Conservation (phyloP, 2,113 vertebrate genomes). For the Vidua chalybeata region DNA sequence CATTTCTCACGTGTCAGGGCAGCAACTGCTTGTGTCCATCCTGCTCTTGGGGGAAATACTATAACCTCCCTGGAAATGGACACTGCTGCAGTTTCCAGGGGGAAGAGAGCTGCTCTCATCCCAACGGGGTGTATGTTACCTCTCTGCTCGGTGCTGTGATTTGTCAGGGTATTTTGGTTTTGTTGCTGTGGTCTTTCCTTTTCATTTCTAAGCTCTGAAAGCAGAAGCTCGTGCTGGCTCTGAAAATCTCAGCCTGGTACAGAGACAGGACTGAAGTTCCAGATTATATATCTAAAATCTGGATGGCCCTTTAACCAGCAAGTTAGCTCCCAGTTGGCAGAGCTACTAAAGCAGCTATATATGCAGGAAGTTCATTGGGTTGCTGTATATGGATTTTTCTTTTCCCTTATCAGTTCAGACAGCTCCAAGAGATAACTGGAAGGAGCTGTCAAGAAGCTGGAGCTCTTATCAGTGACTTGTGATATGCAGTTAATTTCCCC, state of each 20-base stretch:
- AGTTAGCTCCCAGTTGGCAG: not conserved
- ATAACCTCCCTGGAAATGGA: not conserved
- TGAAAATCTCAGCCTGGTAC: not conserved
- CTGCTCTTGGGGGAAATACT: not conserved
- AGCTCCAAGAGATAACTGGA: not conserved
- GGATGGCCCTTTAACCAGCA: not conserved
- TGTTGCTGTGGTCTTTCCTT: constrained; percentile 22
- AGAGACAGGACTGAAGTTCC: not conserved
- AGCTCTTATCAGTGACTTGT: not conserved
- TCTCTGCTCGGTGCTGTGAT: not conserved
- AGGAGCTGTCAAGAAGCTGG: not conserved
- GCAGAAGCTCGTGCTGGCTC: not conserved
- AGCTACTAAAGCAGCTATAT: not conserved
- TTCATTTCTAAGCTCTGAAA: not conserved
- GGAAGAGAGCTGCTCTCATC: not conserved
- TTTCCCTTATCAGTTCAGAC: not conserved
- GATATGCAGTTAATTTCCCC: not conserved
- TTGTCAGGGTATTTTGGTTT: constrained; percentile 40
- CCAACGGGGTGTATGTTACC: not conserved
- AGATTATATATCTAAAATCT: not conserved
- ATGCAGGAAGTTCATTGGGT: not conserved
- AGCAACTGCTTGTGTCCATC: constrained; percentile 44
- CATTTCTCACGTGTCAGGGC: not conserved
- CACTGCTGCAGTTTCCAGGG: not conserved
- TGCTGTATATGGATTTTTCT: not conserved